phyloP scores from a whole-genome alignment of 1,140 invertebrate genomes.

The Metaphire vulgaris region DNA sequence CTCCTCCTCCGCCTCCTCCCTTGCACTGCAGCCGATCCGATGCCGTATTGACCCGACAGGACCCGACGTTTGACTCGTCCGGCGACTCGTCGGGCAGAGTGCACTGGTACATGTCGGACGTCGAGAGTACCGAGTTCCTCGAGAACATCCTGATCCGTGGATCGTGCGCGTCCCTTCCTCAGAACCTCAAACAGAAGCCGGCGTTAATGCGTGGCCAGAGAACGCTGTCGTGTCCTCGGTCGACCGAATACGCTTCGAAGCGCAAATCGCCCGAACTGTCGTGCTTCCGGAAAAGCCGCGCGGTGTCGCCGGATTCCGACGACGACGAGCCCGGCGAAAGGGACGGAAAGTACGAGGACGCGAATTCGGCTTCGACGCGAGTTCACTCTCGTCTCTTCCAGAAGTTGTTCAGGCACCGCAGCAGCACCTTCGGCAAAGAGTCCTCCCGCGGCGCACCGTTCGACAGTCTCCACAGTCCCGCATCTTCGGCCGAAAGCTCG shows the following conservation, averaged over 20 bases:
- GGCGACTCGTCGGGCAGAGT: not conserved
- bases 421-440: not conserved
- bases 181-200: not conserved
- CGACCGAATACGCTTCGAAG: not conserved
- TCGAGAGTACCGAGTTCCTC: not conserved
- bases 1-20: not conserved
- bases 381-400: not conserved
- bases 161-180: not conserved
- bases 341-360: not conserved
- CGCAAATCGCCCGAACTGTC: not conserved
- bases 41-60: not conserved
- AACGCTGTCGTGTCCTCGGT: not conserved
- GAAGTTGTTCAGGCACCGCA: not conserved
- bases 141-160: not conserved
- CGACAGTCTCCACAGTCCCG: not conserved
- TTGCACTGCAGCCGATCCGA: not conserved
- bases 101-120: not conserved
- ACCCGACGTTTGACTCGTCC: not conserved
- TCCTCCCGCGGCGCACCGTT: not conserved
- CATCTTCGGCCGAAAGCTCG: not conserved
- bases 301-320: not conserved
- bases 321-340: not conserved
- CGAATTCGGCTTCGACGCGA: not conserved
- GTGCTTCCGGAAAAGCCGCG: not conserved
- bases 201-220: not conserved